Percentiles rank a stretch among this genome's conserved stretches.
Evolutionary conservation across 2,113 vertebrate species (phyloP).

Genomic region (Saccopteryx bilineata): DNA sequence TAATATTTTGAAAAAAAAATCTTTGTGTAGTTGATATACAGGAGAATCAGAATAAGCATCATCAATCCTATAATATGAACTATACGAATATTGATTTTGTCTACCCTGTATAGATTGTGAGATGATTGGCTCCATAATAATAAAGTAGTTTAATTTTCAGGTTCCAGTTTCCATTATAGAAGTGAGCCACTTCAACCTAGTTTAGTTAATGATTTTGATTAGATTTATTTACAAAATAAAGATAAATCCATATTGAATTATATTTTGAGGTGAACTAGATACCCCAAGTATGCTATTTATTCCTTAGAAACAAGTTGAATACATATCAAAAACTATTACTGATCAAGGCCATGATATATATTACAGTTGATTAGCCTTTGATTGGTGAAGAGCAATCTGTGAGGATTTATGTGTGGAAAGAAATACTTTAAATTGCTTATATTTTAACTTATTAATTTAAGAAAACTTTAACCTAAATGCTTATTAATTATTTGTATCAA

Average conservation of each 20-base stretch:
- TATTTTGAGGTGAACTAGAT: neutral
- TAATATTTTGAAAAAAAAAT: neutral
- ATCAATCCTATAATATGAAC: neutral
- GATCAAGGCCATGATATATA: neutral
- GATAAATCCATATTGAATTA: neutral
- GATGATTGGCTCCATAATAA: neutral
- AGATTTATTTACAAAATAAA: constrained; percentile 11
- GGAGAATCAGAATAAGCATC: neutral
- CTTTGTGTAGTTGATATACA: neutral
- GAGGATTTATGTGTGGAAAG: neutral
- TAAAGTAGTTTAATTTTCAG: neutral
- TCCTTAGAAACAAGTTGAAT: neutral
- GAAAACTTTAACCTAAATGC: neutral
- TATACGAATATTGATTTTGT: neutral
- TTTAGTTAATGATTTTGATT: neutral
- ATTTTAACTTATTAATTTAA: neutral
- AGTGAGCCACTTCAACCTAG: neutral
- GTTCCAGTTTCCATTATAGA: neutral
- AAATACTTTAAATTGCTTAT: neutral
- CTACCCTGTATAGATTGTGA: neutral
- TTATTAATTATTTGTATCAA: neutral
- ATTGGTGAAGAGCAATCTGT: neutral
- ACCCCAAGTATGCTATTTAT: neutral
- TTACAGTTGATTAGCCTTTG: neutral
- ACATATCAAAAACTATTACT: neutral